Evolutionary conservation across 2,113 vertebrate genomes (phyloP), one percentile per base, ranked within the genome.

Genomic region (Psilopogon haemacephalus): DNA sequence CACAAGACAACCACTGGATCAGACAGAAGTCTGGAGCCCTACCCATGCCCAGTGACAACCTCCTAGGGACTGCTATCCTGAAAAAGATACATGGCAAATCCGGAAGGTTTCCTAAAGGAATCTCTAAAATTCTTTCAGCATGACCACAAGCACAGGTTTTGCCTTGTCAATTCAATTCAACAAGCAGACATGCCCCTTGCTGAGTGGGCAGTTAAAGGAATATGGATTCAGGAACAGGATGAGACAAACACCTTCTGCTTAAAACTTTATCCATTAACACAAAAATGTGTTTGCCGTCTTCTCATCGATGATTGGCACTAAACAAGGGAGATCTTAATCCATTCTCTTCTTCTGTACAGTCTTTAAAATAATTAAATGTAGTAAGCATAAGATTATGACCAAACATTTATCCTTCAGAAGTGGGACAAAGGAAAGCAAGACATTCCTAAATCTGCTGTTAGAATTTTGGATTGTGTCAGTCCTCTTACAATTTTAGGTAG

Each of bases 181-280:
- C 24, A n/a, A 82, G 81, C 33, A 71, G 46, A 70, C 64, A 84
- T 3, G 60, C 5, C 2, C 30, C n/a, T 82, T 55, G 42, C 5
- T 82, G 76, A 92, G 90, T 40, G 33, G 76, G 73, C 46, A 94
- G 67, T 21, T 28, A 86, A 88, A 89, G 17, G 35, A 90, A 78
- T 38, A 71, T 28, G 18, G 90, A 85, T 73, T 76, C 54, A 78
- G 60, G 64, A 89, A 90, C 35, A 73, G 74, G 90, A 69, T 75
- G 69, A 95, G 27, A 60, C 46, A 83, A 93, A 88, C 55, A 38
- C 56, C 40, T 70, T 77, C 63, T 88, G 59, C 32, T 90, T 87
- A 72, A 86, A 91, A 86, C 38, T 78, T 90, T 70, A 76, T 76
- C 78, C 78, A 81, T 90, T 86, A 90, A 56, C 85, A 89, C 10